phyloP scores from a whole-genome alignment of 2,888 invertebrate species.

The Leptogaster cylindrica region DNA sequence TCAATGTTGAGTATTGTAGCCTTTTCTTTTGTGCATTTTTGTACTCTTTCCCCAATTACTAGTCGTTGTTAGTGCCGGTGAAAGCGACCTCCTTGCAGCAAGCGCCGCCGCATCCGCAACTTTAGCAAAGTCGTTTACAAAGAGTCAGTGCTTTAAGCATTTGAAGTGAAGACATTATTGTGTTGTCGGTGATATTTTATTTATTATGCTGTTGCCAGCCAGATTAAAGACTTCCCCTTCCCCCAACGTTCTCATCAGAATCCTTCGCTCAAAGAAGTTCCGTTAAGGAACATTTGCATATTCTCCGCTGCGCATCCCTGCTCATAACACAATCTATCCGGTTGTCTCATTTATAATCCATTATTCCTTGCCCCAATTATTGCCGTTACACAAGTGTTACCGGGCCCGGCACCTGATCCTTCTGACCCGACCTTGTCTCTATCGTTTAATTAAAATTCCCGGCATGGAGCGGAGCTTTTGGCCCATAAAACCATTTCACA shows the following conservation, averaged over 20 bases:
- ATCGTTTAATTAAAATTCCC: conserved; percentile 39
- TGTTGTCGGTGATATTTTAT: no score
- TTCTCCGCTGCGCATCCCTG: conserved; percentile 9
- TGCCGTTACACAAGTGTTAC: conserved; percentile 30
- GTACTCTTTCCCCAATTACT: no score
- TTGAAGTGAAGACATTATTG: no score
- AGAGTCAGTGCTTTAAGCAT: no score
- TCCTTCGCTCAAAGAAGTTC: conserved; percentile 17
- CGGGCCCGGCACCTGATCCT: conserved; percentile 26
- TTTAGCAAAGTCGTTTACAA: no score
- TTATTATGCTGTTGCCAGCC: no score
- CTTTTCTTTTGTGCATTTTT: no score
- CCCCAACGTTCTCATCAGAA: background rate
- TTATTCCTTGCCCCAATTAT: conserved; percentile 34
- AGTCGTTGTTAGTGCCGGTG: no score
- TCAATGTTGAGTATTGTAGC: no score
- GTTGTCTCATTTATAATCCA: conserved; percentile 39
- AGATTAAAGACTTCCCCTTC: background rate
- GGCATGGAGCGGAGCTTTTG: conserved; percentile 26
- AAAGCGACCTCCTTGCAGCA: no score
- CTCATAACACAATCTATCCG: conserved; percentile 29
- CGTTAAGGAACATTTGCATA: conserved; percentile 35
- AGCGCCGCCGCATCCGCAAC: no score
- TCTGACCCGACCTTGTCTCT: conserved; percentile 15
- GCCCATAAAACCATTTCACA: conserved; percentile 36